Conservation (phyloP, 2,888 invertebrate species). For the Gandaritis pyraliata region DNA sequence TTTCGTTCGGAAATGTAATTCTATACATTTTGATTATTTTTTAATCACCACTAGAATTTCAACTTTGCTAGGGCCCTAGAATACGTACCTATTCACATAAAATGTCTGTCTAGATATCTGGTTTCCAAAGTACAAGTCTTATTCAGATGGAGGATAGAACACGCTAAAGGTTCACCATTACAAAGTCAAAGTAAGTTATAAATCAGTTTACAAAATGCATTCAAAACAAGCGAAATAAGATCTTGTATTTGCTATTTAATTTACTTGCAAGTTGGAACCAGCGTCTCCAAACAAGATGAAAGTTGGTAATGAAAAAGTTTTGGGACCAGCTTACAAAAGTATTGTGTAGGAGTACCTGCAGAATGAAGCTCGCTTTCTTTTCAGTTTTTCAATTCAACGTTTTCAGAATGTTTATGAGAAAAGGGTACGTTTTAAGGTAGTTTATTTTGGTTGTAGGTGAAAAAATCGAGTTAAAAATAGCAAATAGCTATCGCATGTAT, state of each 20-base stretch:
- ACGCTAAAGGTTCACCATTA: too few species aligned
- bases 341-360: conserved; percentile 36
- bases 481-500: too few species aligned
- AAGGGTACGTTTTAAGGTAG: not conserved
- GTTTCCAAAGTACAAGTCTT: too few species aligned
- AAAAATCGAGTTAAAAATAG: not conserved
- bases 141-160: too few species aligned
- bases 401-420: conserved; percentile 4
- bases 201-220: conserved; percentile 4
- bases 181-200: too few species aligned
- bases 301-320: conserved; percentile 43
- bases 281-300: conserved; percentile 43
- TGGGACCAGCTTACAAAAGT: conserved; percentile 37
- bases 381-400: conserved; percentile 16
- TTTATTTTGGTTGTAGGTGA: conserved; percentile 4
- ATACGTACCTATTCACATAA: too few species aligned
- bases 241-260: conserved; percentile 6
- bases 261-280: conserved; percentile 6
- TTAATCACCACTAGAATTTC: too few species aligned
- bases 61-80: too few species aligned
- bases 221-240: not conserved
- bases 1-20: too few species aligned
- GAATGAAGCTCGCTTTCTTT: conserved; percentile 23
- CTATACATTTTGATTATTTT: too few species aligned
- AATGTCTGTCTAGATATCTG: too few species aligned